Percentiles rank a stretch among this genome's conserved stretches.
These are phyloP conservation scores for Alca torda DNA, from an alignment of 2,797 vertebrate species.

Conservation along the genomic window DNA sequence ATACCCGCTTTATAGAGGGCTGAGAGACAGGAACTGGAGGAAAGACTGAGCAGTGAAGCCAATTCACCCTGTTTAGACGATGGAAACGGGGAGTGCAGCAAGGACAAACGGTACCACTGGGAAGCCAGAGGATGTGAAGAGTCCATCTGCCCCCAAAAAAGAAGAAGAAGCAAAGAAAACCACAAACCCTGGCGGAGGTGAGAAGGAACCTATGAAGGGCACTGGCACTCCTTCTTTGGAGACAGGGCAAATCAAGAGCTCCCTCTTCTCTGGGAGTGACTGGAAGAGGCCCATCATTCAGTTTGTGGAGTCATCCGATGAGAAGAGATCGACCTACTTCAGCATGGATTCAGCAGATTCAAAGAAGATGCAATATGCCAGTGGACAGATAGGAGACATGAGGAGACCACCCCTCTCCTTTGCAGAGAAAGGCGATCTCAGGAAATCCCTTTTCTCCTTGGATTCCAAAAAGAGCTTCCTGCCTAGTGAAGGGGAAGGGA, in stretches of 20 bases:
- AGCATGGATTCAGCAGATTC: constrained; percentile 76
- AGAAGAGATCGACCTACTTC: constrained; percentile 79
- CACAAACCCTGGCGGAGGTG: constrained; percentile 43
- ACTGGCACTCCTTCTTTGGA: constrained; percentile 49
- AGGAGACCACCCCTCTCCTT: constrained; percentile 70
- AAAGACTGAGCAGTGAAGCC: background rate
- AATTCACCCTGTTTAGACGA: background rate
- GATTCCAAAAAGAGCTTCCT: constrained; percentile 74
- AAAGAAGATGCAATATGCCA: constrained; percentile 66
- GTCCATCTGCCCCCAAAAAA: constrained; percentile 44
- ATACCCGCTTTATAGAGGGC: background rate
- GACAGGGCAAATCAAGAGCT: constrained; percentile 70
- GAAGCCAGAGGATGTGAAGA: constrained; percentile 68
- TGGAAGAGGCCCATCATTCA: constrained; percentile 81
- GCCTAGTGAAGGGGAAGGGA: constrained; percentile 45
- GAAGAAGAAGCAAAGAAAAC: constrained; percentile 68
- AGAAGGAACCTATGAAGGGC: constrained; percentile 63
- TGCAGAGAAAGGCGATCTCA: constrained; percentile 74
- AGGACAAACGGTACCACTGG: constrained; percentile 60
- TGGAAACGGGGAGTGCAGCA: constrained; percentile 67
- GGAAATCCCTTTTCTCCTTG: constrained; percentile 73
- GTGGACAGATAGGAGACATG: constrained; percentile 71
- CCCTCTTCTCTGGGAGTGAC: constrained; percentile 72
- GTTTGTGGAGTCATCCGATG: constrained; percentile 76
- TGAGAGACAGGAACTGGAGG: background rate